Conservation (phyloP, 1,140 invertebrate genomes). For the Apocrypta bakeri region DNA sequence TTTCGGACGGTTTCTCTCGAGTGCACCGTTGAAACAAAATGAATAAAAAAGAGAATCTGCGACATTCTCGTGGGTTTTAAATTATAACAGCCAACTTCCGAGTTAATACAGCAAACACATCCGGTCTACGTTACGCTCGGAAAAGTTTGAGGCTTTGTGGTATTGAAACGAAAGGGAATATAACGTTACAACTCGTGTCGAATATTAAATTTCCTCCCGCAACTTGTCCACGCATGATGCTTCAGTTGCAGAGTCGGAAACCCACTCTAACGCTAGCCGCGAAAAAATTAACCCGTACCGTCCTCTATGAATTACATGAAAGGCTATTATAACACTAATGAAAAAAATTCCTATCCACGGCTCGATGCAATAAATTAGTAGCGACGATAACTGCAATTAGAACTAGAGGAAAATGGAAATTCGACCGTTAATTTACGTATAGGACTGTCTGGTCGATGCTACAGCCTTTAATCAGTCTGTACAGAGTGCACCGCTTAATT, state of each 20-base stretch:
- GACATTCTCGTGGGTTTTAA: no score
- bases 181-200: background rate
- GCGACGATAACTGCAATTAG: constrained; percentile 12
- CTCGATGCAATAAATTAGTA: background rate
- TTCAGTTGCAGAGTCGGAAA: background rate
- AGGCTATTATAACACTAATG: background rate
- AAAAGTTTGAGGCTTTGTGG: background rate
- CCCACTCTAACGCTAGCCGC: background rate
- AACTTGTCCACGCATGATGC: background rate
- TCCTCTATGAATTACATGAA: background rate
- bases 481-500: constrained; percentile 12
- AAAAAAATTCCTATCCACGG: background rate
- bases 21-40: background rate
- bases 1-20: background rate
- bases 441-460: background rate
- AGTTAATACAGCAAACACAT: no score
- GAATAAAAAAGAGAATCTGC: no score
- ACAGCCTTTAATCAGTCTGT: constrained; percentile 24
- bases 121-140: background rate
- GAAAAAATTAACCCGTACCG: background rate
- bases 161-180: constrained; percentile 14
- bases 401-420: background rate
- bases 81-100: no score
- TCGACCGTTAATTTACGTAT: constrained; percentile 8
- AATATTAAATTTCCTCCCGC: constrained; percentile 13